A percentile compares a stretch with the other conserved stretches of the same genome.
Evolutionary conservation across 2,888 invertebrate genomes (phyloP).

Genomic region (Aspidiotus rigidus): DNA sequence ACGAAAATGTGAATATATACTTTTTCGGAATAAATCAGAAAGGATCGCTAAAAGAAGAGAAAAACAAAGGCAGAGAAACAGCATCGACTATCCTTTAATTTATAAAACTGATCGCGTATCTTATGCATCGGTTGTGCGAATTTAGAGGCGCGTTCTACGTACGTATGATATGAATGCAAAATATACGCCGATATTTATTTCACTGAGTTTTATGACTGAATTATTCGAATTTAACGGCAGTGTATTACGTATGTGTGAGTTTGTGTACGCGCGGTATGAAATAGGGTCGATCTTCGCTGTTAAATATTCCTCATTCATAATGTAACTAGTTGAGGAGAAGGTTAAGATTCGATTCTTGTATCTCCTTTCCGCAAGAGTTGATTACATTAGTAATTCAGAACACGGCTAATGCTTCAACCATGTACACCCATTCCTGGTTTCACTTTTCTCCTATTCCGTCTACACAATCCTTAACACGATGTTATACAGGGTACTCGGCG

Average conservation of each 20-base stretch:
- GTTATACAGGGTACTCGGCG: no score
- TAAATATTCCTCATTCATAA: conserved; percentile 32
- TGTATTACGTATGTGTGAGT: background rate
- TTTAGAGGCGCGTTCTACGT: conserved; percentile 9
- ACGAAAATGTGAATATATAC: no score
- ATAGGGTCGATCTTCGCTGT: conserved; percentile 7
- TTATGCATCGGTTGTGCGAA: conserved; percentile 19
- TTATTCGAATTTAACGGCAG: conserved; percentile 29
- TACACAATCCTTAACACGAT: no score
- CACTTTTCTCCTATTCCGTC: conserved; percentile 17
- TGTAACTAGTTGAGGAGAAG: conserved; percentile 32
- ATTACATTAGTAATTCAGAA: conserved; percentile 28
- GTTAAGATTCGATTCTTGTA: conserved; percentile 33
- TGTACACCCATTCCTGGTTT: conserved; percentile 15
- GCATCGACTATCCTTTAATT: conserved; percentile 5
- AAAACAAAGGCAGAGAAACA: no score
- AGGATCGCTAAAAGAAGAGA: no score
- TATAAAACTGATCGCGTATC: conserved; percentile 24
- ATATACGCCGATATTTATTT: conserved; percentile 20
- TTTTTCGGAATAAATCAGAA: no score
- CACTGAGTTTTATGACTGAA: conserved; percentile 27
- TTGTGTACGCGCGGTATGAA: background rate
- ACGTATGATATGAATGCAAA: no score
- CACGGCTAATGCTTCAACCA: conserved; percentile 22
- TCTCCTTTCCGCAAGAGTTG: conserved; percentile 33